Conservation (phyloP, 2,797 vertebrate genomes). For the Neostethus bicornis region DNA sequence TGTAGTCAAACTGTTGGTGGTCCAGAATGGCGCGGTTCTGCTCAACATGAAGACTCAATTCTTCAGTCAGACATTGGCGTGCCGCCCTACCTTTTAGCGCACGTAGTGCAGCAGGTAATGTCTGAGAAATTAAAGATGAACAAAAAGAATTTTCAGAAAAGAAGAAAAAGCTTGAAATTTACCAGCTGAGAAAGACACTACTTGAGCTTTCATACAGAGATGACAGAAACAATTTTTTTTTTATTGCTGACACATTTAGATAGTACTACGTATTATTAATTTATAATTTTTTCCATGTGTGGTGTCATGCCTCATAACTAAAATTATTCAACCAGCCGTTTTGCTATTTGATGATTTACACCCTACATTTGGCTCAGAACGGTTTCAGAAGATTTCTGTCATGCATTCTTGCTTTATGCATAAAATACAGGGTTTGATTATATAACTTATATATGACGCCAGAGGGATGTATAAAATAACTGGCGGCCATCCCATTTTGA, state of each 20-base stretch:
- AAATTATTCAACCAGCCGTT: conserved; percentile 38
- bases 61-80: conserved; percentile 93
- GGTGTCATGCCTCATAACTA: conserved; percentile 5
- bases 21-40: conserved; percentile 95
- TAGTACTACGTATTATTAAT: conserved; percentile 5
- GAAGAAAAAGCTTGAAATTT: not conserved
- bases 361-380: conserved; percentile 19
- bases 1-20: conserved; percentile 97
- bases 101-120: conserved; percentile 91
- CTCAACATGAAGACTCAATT: conserved; percentile 91
- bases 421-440: conserved; percentile 49
- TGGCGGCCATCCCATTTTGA: conserved; percentile 38
- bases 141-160: conserved; percentile 3
- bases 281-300: not conserved
- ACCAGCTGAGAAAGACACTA: not conserved
- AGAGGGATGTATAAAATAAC: conserved; percentile 51
- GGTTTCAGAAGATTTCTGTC: conserved; percentile 42
- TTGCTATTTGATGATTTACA: conserved; percentile 58
- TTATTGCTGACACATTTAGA: not conserved
- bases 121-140: conserved; percentile 70
- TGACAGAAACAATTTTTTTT: not conserved
- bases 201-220: conserved; percentile 1
- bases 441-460: conserved; percentile 58
- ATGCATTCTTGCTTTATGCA: conserved; percentile 54
- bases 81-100: conserved; percentile 96